Evolutionary conservation across 1,140 invertebrate species (phyloP).

Genomic region (Brachionus rubens): DNA sequence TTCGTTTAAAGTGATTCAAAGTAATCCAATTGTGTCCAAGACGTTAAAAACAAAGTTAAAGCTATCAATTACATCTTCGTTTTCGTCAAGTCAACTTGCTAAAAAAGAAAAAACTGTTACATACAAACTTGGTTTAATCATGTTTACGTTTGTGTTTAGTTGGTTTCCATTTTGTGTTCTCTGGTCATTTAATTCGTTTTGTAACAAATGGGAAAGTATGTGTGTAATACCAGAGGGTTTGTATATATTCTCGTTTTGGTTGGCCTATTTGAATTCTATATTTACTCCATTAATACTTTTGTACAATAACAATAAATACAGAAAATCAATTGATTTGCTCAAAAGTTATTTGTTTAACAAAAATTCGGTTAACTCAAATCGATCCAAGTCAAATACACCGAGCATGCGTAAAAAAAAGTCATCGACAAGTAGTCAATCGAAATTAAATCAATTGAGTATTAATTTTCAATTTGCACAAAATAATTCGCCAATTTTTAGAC

Average conservation of each 20-base stretch:
- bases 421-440: too few relatives aligned
- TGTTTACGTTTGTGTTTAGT: constrained; percentile 47
- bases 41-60: not conserved
- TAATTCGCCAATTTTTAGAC: too few relatives aligned
- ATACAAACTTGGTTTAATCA: constrained; percentile 47
- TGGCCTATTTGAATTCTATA: constrained; percentile 49
- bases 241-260: constrained; percentile 48
- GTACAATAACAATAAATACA: constrained; percentile 46
- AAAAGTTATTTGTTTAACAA: not conserved
- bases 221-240: constrained; percentile 33
- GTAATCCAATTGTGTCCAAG: not conserved
- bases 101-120: constrained; percentile 45
- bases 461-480: too few relatives aligned
- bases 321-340: not conserved
- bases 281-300: constrained; percentile 48
- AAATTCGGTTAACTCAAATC: not conserved
- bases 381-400: not conserved
- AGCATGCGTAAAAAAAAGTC: too few relatives aligned
- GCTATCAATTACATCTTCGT: constrained; percentile 5
- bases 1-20: too few relatives aligned
- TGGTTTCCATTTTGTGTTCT: constrained; percentile 49
- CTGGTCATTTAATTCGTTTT: constrained; percentile 47
- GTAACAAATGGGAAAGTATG: constrained; percentile 8
- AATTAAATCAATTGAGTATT: too few relatives aligned
- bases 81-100: not conserved